phyloP scores from a whole-genome alignment of 2,113 vertebrate genomes.

The Trichechus manatus region DNA sequence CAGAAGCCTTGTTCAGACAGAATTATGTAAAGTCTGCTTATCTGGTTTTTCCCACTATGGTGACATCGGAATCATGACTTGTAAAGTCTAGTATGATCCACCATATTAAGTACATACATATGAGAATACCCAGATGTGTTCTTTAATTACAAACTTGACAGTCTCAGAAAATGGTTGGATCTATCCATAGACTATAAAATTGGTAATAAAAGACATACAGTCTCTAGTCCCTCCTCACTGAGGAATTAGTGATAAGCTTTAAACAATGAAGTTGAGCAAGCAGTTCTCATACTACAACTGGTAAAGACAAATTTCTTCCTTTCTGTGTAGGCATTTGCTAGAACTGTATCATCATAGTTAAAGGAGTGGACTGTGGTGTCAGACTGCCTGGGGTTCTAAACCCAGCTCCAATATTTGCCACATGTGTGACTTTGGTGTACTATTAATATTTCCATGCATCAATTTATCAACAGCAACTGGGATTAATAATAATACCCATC shows the following conservation, averaged over 20 bases:
- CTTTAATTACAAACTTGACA: not conserved
- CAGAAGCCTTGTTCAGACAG: not conserved
- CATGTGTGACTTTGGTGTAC: not conserved
- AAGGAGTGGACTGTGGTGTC: not conserved
- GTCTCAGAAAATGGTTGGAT: not conserved
- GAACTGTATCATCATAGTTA: not conserved
- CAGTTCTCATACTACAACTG: not conserved
- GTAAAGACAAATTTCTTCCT: not conserved
- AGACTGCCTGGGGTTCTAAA: not conserved
- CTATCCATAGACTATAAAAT: not conserved
- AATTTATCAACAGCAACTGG: not conserved
- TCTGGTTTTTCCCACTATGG: not conserved
- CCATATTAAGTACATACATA: not conserved
- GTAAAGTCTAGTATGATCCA: not conserved
- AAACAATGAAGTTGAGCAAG: not conserved
- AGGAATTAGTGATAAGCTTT: not conserved
- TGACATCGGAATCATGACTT: constrained; percentile 18
- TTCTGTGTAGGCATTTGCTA: constrained; percentile 18
- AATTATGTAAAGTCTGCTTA: not conserved
- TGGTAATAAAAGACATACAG: not conserved
- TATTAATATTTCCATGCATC: not conserved
- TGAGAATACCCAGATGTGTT: not conserved
- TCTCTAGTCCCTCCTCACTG: not conserved
- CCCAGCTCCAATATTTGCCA: not conserved
- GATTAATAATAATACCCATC: not conserved